Percentiles rank a stretch among this genome's conserved stretches.
These are phyloP conservation scores for Caenorhabditis inopinata DNA, from an alignment of 1,140 invertebrate species.

Conservation along the genomic window DNA sequence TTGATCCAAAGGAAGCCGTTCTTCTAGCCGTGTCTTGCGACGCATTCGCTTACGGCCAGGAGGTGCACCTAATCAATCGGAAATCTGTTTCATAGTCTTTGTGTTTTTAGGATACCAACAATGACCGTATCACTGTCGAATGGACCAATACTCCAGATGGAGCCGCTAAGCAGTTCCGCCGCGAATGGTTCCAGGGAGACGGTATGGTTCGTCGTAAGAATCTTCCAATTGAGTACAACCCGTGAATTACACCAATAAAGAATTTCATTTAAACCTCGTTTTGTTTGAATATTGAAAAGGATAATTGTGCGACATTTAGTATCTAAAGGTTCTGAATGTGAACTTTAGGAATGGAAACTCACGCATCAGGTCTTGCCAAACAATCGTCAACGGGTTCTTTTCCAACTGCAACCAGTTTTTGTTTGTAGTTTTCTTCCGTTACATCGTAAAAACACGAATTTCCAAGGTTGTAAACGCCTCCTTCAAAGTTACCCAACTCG, in stretches of 20 bases:
- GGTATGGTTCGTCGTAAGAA: constrained; percentile 15
- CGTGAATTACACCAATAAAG: no score
- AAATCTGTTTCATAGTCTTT: no score
- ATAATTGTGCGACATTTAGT: not conserved
- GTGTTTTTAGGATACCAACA: not conserved
- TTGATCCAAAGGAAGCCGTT: no score
- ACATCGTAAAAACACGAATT: constrained; percentile 41
- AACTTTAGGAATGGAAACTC: no score
- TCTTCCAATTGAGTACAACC: not conserved
- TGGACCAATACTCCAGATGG: constrained; percentile 1
- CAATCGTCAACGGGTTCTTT: not conserved
- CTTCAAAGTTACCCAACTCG: constrained; percentile 29
- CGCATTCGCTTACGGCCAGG: no score
- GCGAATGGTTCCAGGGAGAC: constrained; percentile 24
- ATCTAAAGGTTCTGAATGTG: no score
- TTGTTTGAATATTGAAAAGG: no score
- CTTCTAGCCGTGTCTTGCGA: no score
- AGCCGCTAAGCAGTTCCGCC: constrained; percentile 11
- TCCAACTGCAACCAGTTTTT: not conserved
- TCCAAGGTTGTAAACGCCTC: constrained; percentile 40
- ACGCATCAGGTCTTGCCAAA: not conserved
- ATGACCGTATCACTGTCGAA: constrained; percentile 5
- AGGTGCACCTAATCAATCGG: no score
- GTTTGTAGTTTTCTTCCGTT: constrained; percentile 9
- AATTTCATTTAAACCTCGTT: no score